Base-by-base conservation (phyloP, 2,888 invertebrate species). In the Netelia inedita region DNA sequence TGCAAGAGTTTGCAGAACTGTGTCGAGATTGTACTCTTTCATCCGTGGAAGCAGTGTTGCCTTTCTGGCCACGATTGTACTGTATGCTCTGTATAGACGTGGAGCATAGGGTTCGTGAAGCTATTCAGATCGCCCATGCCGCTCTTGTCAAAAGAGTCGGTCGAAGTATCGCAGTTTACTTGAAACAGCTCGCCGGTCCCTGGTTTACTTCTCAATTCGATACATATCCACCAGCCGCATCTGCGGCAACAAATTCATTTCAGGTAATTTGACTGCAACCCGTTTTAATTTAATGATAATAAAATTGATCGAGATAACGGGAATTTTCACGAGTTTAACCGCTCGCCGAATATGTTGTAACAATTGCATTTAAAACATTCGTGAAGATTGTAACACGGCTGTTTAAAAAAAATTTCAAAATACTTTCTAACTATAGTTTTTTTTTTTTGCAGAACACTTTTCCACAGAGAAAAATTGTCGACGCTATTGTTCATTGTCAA, bases 121-220 rank as follows among this genome's bases (percentile, higher is more conserved):
- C 96, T 66, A 95, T 96, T 0, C 95, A 97, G 94, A 91, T 95
- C 79, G 97, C 97, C n/a, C 97, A 98, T 91, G 95, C 95, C 41
- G 94, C 95, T 23, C 92, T 97, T 8, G 96, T 96, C 41, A 93
- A 94, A 68, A 95, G 95, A 91, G 96, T 96, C 82, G 97, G 97
- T 61, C 96, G 97, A 35, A 96, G 96, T 87, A 94, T 97, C 84
- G 98, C 98, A 0, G 97, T 97, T 1, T 96, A 96, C 92, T 94
- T 99, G 74, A 96, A 96, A 90, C 96, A 95, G 91, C 92, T 98
- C 83, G 96, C 96, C 91, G 98, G 98, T 1, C 95, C 96, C 2
- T 98, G 98, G 98, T 96, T 98, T 90, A 95, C 96, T 63, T 96
- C 97, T 73, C 97, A 96, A 92, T 96, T 96, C 94, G 98, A 99